Conservation (phyloP, 2,797 vertebrate species). For the Gallinago nigripennis region DNA sequence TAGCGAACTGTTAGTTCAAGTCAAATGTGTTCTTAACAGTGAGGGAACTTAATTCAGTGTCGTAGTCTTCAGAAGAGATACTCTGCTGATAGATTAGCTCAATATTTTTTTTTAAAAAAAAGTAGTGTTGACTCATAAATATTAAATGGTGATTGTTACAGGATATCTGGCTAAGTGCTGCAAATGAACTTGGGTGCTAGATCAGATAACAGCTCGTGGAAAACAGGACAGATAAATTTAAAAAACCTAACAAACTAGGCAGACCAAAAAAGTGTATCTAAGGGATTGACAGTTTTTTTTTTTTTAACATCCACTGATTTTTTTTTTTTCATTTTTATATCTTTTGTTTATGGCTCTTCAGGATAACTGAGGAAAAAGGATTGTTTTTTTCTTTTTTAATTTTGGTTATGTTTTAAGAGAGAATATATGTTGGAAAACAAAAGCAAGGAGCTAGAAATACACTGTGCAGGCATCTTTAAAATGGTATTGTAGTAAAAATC, state of each 20-base stretch:
- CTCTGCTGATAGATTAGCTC: background rate
- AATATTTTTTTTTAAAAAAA: background rate
- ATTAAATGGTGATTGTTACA: background rate
- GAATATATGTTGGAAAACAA: background rate
- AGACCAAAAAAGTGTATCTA: background rate
- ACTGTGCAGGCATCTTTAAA: background rate
- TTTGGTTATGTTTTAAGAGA: background rate
- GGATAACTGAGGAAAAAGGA: background rate
- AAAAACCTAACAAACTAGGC: background rate
- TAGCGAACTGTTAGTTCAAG: background rate
- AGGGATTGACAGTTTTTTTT: background rate
- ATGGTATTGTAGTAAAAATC: background rate
- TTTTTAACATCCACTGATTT: background rate
- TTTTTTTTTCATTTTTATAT: background rate
- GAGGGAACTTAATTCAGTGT: background rate
- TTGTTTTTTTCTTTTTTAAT: background rate
- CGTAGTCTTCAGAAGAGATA: background rate
- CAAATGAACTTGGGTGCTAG: background rate
- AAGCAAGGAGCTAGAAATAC: background rate
- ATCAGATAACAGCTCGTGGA: background rate
- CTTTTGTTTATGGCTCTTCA: background rate
- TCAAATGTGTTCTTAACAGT: background rate
- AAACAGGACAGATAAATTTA: background rate
- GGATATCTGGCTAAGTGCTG: background rate
- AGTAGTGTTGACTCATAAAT: background rate